Base-by-base conservation (phyloP, 2,797 vertebrate genomes). In the Synaphobranchus kaupii region DNA sequence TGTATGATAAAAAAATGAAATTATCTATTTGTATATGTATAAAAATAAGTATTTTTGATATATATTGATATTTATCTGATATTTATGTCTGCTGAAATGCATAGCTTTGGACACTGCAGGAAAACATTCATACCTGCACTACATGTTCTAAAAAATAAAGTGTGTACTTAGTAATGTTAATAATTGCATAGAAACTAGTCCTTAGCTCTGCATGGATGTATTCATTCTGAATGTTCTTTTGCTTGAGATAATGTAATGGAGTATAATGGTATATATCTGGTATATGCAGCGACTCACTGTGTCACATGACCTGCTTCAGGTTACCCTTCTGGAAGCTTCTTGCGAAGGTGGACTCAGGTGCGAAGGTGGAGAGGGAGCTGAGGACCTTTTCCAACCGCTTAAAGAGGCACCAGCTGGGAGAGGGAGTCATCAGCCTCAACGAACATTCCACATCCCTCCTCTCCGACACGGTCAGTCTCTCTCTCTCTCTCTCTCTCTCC, bases 371-470 rank as follows among this genome's bases (percentile, higher is more conserved):
- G 92, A 95, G 94, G 91, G 97, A 98, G 88, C 90, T 98, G 93
- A 95, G 94, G 92, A 95, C 95, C 8, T 96, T 98, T 92, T 95
- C 93, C 86, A 96, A 95, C 92, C 96, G 96, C 85, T 87, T 98
- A 90, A 97, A 89, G 93, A 95, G 96, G 90, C 96, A 98, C 89
- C 93, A 86, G 87, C 93, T 98, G 0, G 96, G 95, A 88, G 96
- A 97, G 87, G 96, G 97, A 84, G 93, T 98, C 89, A 96, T 98
- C 94, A 95, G 94, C 89, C 95, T 98, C 89, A 96, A 94, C 82
- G 97, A 98, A 96, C 96, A 92, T 92, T 94, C 96, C 96, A 98
- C 97, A 9, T 91, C 93, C 87, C 84, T 97, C 93, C 96, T 98
- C n/a, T 94, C 95, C 0, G 95, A 96, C 0, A 89, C 89, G 95